Conservation (phyloP, 2,113 vertebrate genomes). For the Phylloscopus whistleri region DNA sequence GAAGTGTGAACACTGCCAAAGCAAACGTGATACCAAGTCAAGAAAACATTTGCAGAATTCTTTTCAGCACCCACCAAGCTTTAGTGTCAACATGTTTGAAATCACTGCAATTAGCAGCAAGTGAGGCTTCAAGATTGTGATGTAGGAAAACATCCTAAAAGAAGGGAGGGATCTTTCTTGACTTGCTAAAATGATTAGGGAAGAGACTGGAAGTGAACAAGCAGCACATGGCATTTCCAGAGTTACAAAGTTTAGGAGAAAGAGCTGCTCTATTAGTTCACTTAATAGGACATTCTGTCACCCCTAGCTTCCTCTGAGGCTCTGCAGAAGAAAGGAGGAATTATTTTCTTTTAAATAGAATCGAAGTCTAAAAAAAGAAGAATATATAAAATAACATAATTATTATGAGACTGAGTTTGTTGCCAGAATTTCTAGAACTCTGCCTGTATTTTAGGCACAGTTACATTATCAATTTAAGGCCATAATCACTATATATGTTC, state of each 20-base stretch:
- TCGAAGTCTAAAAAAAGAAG: not conserved
- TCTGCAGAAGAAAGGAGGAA: constrained; percentile 2
- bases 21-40: not conserved
- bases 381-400: not conserved
- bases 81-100: not conserved
- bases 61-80: not conserved
- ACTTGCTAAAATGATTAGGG: constrained; percentile 48
- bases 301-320: constrained; percentile 5
- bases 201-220: constrained; percentile 57
- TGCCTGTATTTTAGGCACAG: not conserved
- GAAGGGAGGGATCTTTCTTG: not conserved
- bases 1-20: not conserved
- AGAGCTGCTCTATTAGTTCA: constrained; percentile 58
- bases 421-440: constrained; percentile 10
- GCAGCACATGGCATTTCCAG: constrained; percentile 24
- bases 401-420: constrained; percentile 29
- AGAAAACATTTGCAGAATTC: constrained; percentile 26
- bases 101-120: constrained; percentile 23
- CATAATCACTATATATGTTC: not conserved
- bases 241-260: constrained; percentile 41
- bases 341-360: constrained; percentile 27
- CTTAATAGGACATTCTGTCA: constrained; percentile 63
- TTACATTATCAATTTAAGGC: not conserved
- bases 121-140: not conserved
- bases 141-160: constrained; percentile 26